These are phyloP conservation scores for Vimba vimba DNA, from an alignment of 2,113 vertebrate species.

Conservation along the genomic window DNA sequence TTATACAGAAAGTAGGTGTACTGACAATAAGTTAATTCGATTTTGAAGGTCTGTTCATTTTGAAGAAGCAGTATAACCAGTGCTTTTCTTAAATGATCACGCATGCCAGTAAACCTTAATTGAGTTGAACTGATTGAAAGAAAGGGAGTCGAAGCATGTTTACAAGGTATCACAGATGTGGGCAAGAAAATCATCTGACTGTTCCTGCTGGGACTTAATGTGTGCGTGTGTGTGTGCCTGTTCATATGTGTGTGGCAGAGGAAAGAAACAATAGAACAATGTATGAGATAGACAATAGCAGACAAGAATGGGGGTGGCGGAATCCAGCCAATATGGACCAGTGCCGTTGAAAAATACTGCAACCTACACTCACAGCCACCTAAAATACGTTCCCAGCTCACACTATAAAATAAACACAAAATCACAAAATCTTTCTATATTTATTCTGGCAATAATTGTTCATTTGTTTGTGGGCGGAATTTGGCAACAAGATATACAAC, in stretches of 20 bases:
- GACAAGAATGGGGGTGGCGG: background rate
- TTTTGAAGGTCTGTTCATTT: background rate
- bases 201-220: slow-evolving; percentile 12
- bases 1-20: background rate
- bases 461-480: background rate
- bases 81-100: slow-evolving; percentile 11
- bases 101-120: background rate
- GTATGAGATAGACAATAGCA: slow-evolving; percentile 7
- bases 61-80: background rate
- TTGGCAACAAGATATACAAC: slow-evolving; percentile 4
- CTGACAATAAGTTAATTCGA: background rate
- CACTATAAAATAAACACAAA: background rate
- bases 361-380: background rate
- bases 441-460: background rate
- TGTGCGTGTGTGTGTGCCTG: slow-evolving; percentile 2
- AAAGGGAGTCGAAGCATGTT: background rate
- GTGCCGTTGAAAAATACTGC: background rate
- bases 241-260: background rate
- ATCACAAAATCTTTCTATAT: background rate
- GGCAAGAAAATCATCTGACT: slow-evolving; percentile 10
- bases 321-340: slow-evolving; percentile 23
- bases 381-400: background rate
- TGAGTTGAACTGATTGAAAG: slow-evolving; percentile 8
- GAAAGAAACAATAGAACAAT: slow-evolving; percentile 22
- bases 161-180: slow-evolving; percentile 21